phyloP scores from a whole-genome alignment of 1,140 invertebrate species.

The Chymomyza costata region DNA sequence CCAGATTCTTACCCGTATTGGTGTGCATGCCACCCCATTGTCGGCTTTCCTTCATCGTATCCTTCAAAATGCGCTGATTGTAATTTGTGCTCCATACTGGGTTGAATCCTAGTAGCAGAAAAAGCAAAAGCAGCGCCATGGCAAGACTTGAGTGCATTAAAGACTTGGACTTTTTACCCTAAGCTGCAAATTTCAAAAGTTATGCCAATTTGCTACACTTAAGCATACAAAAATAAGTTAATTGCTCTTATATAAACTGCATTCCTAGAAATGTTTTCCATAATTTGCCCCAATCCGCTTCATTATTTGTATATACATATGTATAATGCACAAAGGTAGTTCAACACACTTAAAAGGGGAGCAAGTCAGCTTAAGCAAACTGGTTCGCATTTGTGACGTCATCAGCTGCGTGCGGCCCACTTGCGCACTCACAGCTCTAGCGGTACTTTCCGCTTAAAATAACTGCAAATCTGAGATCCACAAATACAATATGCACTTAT shows the following conservation, averaged over 20 bases:
- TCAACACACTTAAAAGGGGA: no score
- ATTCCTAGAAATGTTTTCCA: no score
- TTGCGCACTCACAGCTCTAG: conserved; percentile 45
- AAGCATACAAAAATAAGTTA: no score
- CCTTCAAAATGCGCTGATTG: no score
- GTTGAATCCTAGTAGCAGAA: not conserved
- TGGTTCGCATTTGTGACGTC: conserved; percentile 40
- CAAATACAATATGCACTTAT: conserved; percentile 21
- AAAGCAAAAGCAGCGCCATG: conserved; percentile 3
- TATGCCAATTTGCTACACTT: no score
- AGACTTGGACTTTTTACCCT: no score
- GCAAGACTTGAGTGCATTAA: not conserved
- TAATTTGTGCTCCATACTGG: conserved; percentile 6
- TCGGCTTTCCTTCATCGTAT: not conserved
- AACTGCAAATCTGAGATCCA: conserved; percentile 32
- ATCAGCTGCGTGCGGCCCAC: conserved; percentile 46
- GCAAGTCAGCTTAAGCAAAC: no score
- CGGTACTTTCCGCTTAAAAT: conserved; percentile 49
- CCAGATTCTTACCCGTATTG: conserved; percentile 13
- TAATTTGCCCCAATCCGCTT: no score
- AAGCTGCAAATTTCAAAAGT: no score
- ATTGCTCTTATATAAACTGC: no score
- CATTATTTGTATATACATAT: no score
- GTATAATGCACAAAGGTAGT: no score
- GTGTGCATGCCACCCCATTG: conserved; percentile 11